Evolutionary conservation across 2,797 vertebrate genomes (phyloP).

Genomic region (Saxicola maurus): DNA sequence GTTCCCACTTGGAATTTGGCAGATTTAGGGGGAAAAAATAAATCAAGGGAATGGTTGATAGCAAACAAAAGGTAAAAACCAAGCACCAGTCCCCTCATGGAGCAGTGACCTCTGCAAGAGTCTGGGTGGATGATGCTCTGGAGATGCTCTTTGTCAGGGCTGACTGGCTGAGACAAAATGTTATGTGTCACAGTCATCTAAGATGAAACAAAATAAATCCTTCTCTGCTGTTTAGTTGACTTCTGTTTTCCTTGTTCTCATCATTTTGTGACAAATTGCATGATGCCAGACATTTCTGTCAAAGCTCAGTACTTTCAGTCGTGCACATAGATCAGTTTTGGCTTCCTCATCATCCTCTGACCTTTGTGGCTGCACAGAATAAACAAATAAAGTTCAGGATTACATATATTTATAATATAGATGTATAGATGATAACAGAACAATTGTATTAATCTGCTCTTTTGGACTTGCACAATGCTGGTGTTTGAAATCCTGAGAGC

Average conservation of each 20-base stretch:
- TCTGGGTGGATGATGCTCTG: background rate
- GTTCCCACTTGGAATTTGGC: background rate
- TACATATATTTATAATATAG: too few species aligned
- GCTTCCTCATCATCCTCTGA: background rate
- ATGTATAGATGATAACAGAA: background rate
- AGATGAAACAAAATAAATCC: slow-evolving; percentile 9
- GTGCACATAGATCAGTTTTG: background rate
- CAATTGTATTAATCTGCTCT: background rate
- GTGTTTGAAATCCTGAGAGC: background rate
- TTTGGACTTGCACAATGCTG: background rate
- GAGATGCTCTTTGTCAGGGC: background rate
- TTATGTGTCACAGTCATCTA: background rate
- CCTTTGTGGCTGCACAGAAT: background rate
- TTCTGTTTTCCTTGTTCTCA: slow-evolving; percentile 11
- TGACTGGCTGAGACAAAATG: background rate
- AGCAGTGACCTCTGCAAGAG: background rate
- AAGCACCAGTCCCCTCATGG: background rate
- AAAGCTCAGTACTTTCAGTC: background rate
- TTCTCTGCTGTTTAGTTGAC: background rate
- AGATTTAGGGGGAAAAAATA: background rate
- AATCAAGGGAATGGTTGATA: background rate
- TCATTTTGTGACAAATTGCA: background rate
- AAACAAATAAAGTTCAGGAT: background rate
- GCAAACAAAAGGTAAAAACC: background rate
- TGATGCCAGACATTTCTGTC: background rate